These are phyloP conservation scores for Yponomeuta plumbellus DNA, from an alignment of 2,888 invertebrate species.

Conservation along the genomic window DNA sequence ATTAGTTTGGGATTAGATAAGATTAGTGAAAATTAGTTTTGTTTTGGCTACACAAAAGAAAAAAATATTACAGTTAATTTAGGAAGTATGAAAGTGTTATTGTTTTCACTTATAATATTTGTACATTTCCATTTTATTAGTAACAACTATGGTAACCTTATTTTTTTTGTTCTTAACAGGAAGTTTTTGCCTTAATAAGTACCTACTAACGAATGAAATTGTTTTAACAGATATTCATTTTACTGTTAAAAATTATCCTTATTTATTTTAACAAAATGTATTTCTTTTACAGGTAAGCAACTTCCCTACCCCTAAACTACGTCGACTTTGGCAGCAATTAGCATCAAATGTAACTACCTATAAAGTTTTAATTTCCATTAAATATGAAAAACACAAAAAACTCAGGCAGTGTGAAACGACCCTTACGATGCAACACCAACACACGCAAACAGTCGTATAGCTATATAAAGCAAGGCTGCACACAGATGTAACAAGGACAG, in stretches of 20 bases:
- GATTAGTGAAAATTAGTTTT: no score
- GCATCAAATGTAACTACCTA: not conserved
- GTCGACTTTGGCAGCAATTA: not conserved
- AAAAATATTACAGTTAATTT: no score
- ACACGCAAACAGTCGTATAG: slow-evolving; percentile 53
- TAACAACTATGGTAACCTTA: no score
- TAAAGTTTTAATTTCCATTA: not conserved
- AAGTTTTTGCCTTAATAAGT: no score
- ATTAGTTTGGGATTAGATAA: no score
- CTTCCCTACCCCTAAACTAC: not conserved
- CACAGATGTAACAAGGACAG: slow-evolving; percentile 73
- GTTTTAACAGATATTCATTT: not conserved
- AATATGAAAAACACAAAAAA: slow-evolving; percentile 22
- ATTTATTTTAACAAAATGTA: not conserved
- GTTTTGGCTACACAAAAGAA: no score
- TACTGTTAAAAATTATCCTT: not conserved
- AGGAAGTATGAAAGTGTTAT: no score
- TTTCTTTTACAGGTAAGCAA: slow-evolving; percentile 26
- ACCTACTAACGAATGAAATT: not conserved
- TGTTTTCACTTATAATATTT: no score
- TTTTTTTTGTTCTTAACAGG: no score
- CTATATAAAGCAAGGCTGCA: slow-evolving; percentile 75
- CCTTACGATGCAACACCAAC: slow-evolving; percentile 63
- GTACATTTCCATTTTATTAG: no score
- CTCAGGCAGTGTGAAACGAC: slow-evolving; percentile 46